Percentiles rank a stretch among this genome's conserved stretches.
phyloP scores from a whole-genome alignment of 2,113 vertebrate species.

The Phoxinus phoxinus region DNA sequence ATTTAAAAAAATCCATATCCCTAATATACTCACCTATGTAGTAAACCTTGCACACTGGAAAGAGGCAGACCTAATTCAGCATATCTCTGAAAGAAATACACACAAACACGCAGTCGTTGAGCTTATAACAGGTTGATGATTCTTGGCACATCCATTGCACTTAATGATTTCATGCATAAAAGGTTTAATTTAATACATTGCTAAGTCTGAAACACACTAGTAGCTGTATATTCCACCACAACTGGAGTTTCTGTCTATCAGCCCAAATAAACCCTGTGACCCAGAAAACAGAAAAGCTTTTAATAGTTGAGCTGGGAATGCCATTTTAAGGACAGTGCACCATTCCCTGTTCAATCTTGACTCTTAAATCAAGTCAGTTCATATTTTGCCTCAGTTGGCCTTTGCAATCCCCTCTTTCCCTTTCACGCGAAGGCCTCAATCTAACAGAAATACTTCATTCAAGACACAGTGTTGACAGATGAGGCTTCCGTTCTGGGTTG shows the following conservation, averaged over 20 bases:
- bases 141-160: not conserved
- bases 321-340: conserved; percentile 2
- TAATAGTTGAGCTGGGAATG: conserved; percentile 11
- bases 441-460: not conserved
- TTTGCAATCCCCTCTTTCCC: not conserved
- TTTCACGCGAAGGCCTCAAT: not conserved
- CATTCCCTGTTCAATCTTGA: not conserved
- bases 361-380: not conserved
- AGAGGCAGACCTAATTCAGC: conserved; percentile 85
- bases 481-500: not conserved
- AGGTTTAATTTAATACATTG: not conserved
- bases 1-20: not conserved
- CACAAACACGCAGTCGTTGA: conserved; percentile 28
- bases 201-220: not conserved
- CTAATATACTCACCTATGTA: conserved; percentile 81
- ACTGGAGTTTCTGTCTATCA: conserved; percentile 19
- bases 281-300: conserved; percentile 29
- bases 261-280: conserved; percentile 33
- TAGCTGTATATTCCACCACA: not conserved
- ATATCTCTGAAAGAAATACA: conserved; percentile 80
- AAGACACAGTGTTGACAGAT: conserved; percentile 1
- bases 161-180: not conserved
- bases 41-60: conserved; percentile 78
- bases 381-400: not conserved
- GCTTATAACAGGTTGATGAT: not conserved